These are phyloP conservation scores for Sternotherus odoratus DNA, from an alignment of 2,797 vertebrate species.

Conservation along the genomic window DNA sequence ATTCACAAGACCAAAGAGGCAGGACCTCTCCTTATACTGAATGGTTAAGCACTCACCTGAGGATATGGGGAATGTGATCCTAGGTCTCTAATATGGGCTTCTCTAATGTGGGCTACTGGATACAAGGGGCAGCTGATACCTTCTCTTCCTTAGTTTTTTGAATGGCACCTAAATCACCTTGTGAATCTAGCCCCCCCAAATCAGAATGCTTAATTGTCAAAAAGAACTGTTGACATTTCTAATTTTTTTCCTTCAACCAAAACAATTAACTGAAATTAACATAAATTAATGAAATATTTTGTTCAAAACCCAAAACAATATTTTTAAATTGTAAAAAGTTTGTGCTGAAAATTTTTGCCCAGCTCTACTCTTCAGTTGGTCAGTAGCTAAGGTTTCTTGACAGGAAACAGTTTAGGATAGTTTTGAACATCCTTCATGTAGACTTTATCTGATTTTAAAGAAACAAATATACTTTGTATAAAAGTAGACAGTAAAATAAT, in stretches of 20 bases:
- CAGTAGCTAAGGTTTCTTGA: background rate
- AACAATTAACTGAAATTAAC: background rate
- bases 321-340: background rate
- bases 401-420: background rate
- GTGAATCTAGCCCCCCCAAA: background rate
- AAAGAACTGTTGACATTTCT: background rate
- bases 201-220: background rate
- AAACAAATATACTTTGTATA: constrained; percentile 18
- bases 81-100: background rate
- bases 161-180: background rate
- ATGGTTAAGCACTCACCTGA: background rate
- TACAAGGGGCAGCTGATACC: background rate
- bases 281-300: background rate
- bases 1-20: background rate
- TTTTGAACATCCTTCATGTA: constrained; percentile 4
- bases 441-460: constrained; percentile 10
- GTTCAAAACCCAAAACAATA: background rate
- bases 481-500: background rate
- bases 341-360: background rate
- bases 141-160: background rate
- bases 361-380: background rate
- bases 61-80: background rate
- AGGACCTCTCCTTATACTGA: background rate
- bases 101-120: background rate
- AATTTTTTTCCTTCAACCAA: background rate